These are phyloP conservation scores for Lepus americanus DNA, from an alignment of 2,113 vertebrate species.

Conservation along the genomic window DNA sequence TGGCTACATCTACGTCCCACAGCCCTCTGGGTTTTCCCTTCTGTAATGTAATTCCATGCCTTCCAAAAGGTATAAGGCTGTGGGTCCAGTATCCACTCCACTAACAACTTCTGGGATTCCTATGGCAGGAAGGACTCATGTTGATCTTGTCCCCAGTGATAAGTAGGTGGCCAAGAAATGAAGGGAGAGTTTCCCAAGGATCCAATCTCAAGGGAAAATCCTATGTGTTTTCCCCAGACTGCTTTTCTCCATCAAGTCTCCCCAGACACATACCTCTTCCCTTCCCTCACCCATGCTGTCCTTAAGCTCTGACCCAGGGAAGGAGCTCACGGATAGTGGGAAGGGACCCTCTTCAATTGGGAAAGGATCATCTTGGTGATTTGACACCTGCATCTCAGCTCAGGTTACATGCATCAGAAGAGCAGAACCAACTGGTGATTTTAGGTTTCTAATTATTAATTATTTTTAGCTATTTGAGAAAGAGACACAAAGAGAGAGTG, in stretches of 20 bases:
- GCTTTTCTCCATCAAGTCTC: background rate
- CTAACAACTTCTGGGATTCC: background rate
- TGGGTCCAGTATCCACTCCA: background rate
- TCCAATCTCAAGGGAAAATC: background rate
- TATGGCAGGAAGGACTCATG: background rate
- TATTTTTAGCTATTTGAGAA: too few species aligned
- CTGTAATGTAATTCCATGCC: too few species aligned
- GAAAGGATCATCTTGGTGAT: fast-evolving
- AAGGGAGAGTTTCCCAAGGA: background rate
- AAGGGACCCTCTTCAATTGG: fast-evolving
- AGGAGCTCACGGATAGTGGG: background rate
- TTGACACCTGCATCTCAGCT: background rate
- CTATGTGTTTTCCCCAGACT: background rate
- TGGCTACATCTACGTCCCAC: fast-evolving
- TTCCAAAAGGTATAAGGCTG: background rate
- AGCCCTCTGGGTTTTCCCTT: background rate
- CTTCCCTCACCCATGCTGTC: background rate
- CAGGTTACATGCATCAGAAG: background rate
- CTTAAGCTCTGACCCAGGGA: background rate
- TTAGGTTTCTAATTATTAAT: background rate
- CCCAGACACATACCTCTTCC: too few species aligned
- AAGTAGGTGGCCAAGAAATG: background rate
- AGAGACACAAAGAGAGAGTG: too few species aligned
- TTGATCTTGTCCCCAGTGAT: too few species aligned
- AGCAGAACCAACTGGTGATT: background rate